Evolutionary conservation across 2,797 vertebrate species (phyloP), one percentile per base, ranked within the genome.

Genomic region (Diplodus sargus): DNA sequence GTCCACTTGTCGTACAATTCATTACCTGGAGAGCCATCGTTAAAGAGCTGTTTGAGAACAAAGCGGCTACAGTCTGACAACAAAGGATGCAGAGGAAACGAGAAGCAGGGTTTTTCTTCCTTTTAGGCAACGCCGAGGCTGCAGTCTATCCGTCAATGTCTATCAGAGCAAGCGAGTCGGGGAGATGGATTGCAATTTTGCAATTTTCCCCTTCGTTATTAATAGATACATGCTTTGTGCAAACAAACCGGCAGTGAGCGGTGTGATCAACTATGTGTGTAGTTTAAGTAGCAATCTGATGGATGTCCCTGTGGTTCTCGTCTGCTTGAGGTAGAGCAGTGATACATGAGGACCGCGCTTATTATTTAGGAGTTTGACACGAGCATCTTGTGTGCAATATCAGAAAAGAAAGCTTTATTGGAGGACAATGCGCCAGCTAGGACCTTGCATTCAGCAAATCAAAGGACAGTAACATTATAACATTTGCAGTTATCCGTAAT

Each of bases 21-120:
- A 91, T 89, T 86, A 91, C 76, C 76, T 67, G 43, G 70, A 78
- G 80, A 87, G 72, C 47, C 48, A 52, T 70, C 74, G 87, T 85
- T 87, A 74, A 89, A 86, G 67, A 80, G 66, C 76, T 53, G 72
- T 75, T 69, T 12, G 5, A 56, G 70, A 70, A 87, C 72, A 78
- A 83, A 86, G 81, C n/a, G 16, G 56, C 65, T 71, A 56, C 51
- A 71, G 81, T n/a, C 71, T 80, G 82, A 77, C 71, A 78, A 69
- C 78, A 75, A 76, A 73, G 60, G 79, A 79, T 11, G 34, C 45
- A 22, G 70, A 51, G 57, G 39, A 53, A 49, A 66, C 3, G 56
- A 69, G 16, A 48, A 51, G 74, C 67, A 74, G 76, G 80, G 63
- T 2, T 82, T 74, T 68, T 47, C 48, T 62, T 53, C 39, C 49